Evolutionary conservation across 2,888 invertebrate species (phyloP), one percentile per base, ranked within the genome.

Genomic region (Amorpha juglandis): DNA sequence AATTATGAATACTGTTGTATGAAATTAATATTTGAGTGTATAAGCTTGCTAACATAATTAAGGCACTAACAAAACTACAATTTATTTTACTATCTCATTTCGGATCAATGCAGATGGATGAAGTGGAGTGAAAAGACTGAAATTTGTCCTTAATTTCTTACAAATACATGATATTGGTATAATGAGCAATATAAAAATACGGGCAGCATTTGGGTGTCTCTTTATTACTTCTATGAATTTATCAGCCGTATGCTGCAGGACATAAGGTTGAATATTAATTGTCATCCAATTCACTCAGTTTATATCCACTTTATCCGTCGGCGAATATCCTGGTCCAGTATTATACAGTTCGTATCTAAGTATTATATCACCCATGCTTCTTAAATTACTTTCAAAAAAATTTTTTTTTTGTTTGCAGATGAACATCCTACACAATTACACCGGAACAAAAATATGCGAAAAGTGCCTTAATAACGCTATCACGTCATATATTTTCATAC

Each of bases 381-480:
- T 51, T 51, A 45, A 14, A 14, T 50, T 65, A 3, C 50, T 19
- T 47, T 47, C n/a, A 47, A 48, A 9, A 50, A 27, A 27, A 9
- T 38, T 47, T 65, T 64, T 67, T 42, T n/a, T 66, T 80, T 86
- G 87, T 82, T 91, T 92, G 75, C 90, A 92, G 90, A 90, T 88
- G 79, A 83, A 83, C 68, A 71, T 74, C 66, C 72, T 78, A 66
- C 75, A 80, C 70, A 82, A 81, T 75, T 84, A 83, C 73, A 82
- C 84, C 38, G 91, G 90, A 67, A 84, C 85, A 68, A 91, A 90
- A 84, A 87, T 93, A 77, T 93, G 92, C 68, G 83, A 89, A 74
- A 83, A 80, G 66, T 93, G 92, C 74, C 77, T 90, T 68, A 83
- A 87, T 66, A 81, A 82, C 68, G 87, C 90, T 1, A 80, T 92